Conservation (phyloP, 2,113 vertebrate species). For the Alligator mississippiensis region DNA sequence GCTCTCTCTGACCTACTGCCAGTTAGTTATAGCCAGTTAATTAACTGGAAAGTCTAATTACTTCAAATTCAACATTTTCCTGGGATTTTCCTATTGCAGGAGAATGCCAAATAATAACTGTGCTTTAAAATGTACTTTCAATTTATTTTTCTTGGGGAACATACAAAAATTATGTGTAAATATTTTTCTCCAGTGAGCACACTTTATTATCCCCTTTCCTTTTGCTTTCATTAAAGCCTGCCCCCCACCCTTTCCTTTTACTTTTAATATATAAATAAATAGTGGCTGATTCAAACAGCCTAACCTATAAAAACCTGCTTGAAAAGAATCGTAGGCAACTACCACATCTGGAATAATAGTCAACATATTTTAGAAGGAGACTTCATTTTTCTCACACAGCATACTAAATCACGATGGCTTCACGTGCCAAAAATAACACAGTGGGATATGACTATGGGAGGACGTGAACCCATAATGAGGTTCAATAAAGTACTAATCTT, state of each 20-base stretch:
- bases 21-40: conserved; percentile 51
- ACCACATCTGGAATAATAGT: conserved; percentile 77
- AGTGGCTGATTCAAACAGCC: conserved; percentile 59
- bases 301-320: conserved; percentile 63
- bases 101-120: conserved; percentile 54
- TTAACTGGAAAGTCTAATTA: conserved; percentile 69
- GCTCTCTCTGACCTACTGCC: conserved; percentile 46
- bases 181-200: conserved; percentile 57
- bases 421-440: conserved; percentile 69
- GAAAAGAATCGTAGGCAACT: conserved; percentile 70
- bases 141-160: conserved; percentile 66
- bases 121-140: background rate
- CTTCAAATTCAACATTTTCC: conserved; percentile 49
- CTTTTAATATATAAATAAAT: conserved; percentile 71
- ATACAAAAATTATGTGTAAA: conserved; percentile 60
- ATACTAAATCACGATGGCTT: conserved; percentile 60
- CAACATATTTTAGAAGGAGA: conserved; percentile 65
- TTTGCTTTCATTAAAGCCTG: conserved; percentile 69
- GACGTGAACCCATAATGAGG: conserved; percentile 66
- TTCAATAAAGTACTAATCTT: conserved; percentile 70
- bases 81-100: conserved; percentile 46
- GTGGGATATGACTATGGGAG: conserved; percentile 65
- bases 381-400: conserved; percentile 68
- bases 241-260: conserved; percentile 25
- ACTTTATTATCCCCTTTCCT: conserved; percentile 68